phyloP scores from a whole-genome alignment of 2,797 vertebrate genomes.

The Phoebastria nigripes region DNA sequence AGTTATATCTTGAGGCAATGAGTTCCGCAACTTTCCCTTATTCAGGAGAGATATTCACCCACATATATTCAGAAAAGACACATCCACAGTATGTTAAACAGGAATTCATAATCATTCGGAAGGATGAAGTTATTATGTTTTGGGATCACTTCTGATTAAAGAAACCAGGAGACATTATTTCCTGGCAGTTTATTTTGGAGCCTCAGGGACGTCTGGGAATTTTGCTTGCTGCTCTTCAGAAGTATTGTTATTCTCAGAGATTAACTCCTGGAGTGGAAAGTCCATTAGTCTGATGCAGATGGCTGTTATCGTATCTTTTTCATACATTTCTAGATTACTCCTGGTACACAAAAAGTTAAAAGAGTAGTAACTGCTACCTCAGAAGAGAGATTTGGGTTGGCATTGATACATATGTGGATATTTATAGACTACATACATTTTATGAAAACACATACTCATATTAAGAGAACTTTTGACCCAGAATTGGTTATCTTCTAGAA shows the following conservation, averaged over 20 bases:
- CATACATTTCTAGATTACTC: not conserved
- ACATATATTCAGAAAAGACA: not conserved
- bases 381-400: not conserved
- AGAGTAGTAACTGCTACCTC: not conserved
- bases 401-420: not conserved
- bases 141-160: not conserved
- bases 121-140: not conserved
- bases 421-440: not conserved
- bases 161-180: not conserved
- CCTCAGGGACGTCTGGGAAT: not conserved
- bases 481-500: not conserved
- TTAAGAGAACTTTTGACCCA: not conserved
- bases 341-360: not conserved
- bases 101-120: not conserved
- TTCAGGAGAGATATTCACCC: not conserved
- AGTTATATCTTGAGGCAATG: not conserved
- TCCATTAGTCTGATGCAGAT: not conserved
- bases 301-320: not conserved
- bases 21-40: not conserved
- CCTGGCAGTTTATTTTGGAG: not conserved
- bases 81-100: not conserved
- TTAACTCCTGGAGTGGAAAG: not conserved
- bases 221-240: not conserved
- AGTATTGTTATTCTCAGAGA: not conserved
- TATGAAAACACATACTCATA: not conserved